Conservation (phyloP, 2,113 vertebrate genomes). For the Acanthisitta chloris region DNA sequence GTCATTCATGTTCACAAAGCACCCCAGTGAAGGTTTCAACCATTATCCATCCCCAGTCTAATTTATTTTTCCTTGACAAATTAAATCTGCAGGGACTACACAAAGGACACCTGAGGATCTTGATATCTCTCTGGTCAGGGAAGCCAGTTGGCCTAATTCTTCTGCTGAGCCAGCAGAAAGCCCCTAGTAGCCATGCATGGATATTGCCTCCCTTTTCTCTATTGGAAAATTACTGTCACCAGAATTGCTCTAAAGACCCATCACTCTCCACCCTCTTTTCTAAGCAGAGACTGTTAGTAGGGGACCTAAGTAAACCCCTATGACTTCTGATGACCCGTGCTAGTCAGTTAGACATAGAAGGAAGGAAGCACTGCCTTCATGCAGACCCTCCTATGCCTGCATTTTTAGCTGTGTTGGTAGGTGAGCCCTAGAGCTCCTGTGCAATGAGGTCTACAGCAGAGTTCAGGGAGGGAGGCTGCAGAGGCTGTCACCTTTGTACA, state of each 20-base stretch:
- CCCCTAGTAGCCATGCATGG: background rate
- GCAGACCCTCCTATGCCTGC: background rate
- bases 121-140: background rate
- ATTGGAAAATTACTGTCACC: background rate
- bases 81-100: background rate
- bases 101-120: background rate
- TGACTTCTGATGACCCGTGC: background rate
- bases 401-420: background rate
- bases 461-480: background rate
- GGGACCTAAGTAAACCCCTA: background rate
- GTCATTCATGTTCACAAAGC: background rate
- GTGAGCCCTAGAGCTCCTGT: background rate
- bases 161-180: background rate
- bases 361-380: background rate
- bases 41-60: background rate
- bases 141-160: background rate
- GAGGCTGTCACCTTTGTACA: background rate
- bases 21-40: background rate
- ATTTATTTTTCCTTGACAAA: background rate
- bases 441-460: background rate
- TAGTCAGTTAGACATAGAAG: background rate
- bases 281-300: background rate
- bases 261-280: background rate
- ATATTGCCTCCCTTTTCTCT: background rate
- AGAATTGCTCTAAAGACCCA: background rate